Base-by-base conservation (phyloP, 2,797 vertebrate genomes). In the Cottoperca gobio region DNA sequence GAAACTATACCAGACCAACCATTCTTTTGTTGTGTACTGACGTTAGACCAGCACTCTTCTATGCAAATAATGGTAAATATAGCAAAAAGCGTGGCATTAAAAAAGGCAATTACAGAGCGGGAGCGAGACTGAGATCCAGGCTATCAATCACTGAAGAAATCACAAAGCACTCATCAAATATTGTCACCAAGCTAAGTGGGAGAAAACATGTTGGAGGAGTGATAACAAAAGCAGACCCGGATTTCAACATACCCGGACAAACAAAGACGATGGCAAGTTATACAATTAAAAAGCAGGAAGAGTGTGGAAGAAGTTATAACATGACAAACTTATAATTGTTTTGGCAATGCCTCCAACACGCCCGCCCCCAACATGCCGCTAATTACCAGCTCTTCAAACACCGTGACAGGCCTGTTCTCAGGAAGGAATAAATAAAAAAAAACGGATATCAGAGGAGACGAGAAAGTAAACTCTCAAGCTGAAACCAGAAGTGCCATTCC, bases 191-290 rank as follows among this genome's bases (percentile, higher is more conserved):
- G 60, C 59, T 21, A 62, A 78, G 76, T 59, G 80, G 80, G 58
- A 78, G 79, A 68, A 81, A 83, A 81, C 72, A 72, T 19, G 76
- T 35, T 39, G 80, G 78, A 50, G 83, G 88, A 82, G 77, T 66
- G 66, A 63, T 24, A 86, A 84, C 61, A 79, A 86, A 83, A 84
- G 76, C 45, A 21, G 50, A n/a, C 46, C 7, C 23, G 17, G 54
- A 73, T 46, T 70, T 72, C 65, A 58, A 33, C 49, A 23, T 6
- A n/a, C 21, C 4, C 9, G 3, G 39, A 45, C 28, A 46, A 62
- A 85, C 71, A 81, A 89, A 82, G 48, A 57, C 0, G n/a, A 59
- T 70, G 81, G 11, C 73, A 21, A 46, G 65, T 54, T 24, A 1
- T 6, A 17, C 40, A 33, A 58, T 49, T 17, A 76, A 48, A 37